Percentiles rank a stretch among this genome's conserved stretches.
phyloP scores from a whole-genome alignment of 1,140 invertebrate species.

The Lasaia peninsularis region DNA sequence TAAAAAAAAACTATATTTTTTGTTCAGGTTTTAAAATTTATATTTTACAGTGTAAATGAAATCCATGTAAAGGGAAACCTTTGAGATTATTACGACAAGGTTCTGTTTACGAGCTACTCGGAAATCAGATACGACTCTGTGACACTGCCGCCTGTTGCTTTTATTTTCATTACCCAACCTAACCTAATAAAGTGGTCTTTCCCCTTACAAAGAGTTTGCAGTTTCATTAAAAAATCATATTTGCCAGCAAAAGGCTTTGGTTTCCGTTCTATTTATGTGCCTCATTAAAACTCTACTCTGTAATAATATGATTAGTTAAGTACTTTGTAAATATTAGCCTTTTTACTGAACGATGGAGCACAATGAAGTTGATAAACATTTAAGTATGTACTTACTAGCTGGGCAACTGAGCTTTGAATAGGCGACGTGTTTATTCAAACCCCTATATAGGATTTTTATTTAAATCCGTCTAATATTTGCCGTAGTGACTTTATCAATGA shows the following conservation, averaged over 20 bases:
- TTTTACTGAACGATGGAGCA: neutral
- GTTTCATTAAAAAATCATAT: constrained; percentile 62
- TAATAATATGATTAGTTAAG: constrained; percentile 2
- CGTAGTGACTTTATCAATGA: too few species aligned
- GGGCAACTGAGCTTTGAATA: too few species aligned
- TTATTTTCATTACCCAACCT: constrained; percentile 54
- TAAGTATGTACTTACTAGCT: too few species aligned
- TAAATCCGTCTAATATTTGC: too few species aligned
- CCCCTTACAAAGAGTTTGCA: constrained; percentile 49
- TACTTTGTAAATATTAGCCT: neutral
- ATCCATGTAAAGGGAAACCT: neutral
- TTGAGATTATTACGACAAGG: constrained; percentile 24
- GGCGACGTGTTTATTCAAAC: too few species aligned
- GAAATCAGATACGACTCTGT: constrained; percentile 26
- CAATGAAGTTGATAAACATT: neutral
- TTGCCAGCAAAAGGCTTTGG: constrained; percentile 29
- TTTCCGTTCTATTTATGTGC: constrained; percentile 29
- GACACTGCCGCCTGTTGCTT: constrained; percentile 42
- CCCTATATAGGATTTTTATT: too few species aligned
- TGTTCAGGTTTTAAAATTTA: neutral
- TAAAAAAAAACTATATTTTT: too few species aligned
- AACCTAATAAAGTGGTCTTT: constrained; percentile 55
- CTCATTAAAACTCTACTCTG: constrained; percentile 20
- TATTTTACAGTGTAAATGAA: neutral
- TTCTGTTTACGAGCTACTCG: constrained; percentile 26